Base-by-base conservation (phyloP, 2,797 vertebrate genomes). In the Gymnopithys bicolor region DNA sequence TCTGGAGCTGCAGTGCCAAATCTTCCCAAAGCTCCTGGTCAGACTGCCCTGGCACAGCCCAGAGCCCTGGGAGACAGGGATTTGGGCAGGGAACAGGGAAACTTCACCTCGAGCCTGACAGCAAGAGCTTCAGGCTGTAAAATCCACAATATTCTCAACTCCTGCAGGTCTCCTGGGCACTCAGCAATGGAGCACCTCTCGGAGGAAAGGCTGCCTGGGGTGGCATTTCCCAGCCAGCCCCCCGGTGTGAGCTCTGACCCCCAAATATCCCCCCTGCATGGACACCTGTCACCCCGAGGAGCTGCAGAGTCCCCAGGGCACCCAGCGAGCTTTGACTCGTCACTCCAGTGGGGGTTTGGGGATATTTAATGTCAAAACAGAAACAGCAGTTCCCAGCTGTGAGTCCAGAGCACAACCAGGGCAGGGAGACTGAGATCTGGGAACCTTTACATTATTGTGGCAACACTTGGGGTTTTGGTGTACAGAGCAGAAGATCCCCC, bases 71-170 rank as follows among this genome's bases (percentile, higher is more conserved):
- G 8, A 17, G 11, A 18, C 13, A 3, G 52, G n/a, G 22, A 3
- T 4, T 4, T 8, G 43, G n/a, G 59, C 37, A 56, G 13, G 55
- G 37, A 24, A 11, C 18, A 2, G 63, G 10, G 27, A 39, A 12
- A 32, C 9, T 28, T 8, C 2, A 24, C 0, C 19, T 1, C 1
- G 13, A 70, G 23, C 66, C 7, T 1, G 6, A 10, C 32, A 22
- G 9, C 10, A 2, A 39, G 37, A 5, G 18, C 10, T 11, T 55
- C 10, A 8, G 41, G 15, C 35, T 14, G 52, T 8, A 17, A 39
- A 75, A 62, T 3, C 12, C 39, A 33, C 67, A 45, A 52, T 16
- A 19, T 4, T 9, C 58, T 8, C 12, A 3, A 7, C 25, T 33
- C 22, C 64, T 39, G 19, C 2, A 30, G 55, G 33, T 10, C 59